Percentiles rank a stretch among this genome's conserved stretches.
Evolutionary conservation across 2,113 vertebrate species (phyloP).

Genomic region (Balaeniceps rex): DNA sequence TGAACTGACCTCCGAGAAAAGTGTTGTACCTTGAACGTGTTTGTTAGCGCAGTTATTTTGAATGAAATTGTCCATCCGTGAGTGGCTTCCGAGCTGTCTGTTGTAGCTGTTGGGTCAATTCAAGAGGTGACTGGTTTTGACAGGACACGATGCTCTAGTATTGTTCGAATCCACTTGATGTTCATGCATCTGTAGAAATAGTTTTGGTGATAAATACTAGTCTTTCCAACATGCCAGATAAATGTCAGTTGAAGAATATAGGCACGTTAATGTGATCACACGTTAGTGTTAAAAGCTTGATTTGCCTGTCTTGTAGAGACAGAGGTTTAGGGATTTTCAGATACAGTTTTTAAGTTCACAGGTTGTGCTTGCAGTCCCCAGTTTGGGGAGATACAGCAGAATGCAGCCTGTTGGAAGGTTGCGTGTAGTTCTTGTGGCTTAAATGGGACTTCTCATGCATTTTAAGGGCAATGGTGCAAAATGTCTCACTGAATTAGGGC

Average conservation of each 20-base stretch:
- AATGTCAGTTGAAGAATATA: background rate
- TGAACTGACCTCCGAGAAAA: background rate
- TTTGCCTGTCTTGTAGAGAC: background rate
- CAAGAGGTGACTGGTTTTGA: background rate
- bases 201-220: background rate
- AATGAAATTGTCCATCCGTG: background rate
- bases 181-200: background rate
- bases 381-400: background rate
- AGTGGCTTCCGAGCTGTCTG: background rate
- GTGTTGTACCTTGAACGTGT: background rate
- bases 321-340: background rate
- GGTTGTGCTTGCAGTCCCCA: background rate
- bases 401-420: background rate
- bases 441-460: background rate
- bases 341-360: background rate
- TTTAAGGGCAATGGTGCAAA: background rate
- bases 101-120: background rate
- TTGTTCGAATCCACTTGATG: background rate
- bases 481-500: background rate
- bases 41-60: background rate
- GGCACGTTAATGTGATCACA: background rate
- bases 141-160: background rate
- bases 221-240: background rate
- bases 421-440: background rate
- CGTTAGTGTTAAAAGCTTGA: background rate